Evolutionary conservation across 2,113 vertebrate species (phyloP).

Genomic region (Peucedramus taeniatus): DNA sequence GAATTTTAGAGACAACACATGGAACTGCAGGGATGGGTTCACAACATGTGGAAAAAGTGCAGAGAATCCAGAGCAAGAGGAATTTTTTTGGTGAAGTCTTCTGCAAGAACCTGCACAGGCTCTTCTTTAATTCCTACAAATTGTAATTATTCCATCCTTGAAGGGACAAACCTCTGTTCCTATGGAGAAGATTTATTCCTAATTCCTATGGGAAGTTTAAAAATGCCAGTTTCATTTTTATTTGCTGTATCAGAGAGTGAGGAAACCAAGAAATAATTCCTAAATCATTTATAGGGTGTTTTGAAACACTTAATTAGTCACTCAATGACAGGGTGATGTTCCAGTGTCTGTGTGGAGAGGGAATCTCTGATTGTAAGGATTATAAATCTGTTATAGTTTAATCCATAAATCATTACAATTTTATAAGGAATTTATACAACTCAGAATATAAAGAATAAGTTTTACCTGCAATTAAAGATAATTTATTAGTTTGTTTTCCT

Average conservation of each 20-base stretch:
- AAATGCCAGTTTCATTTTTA: background rate
- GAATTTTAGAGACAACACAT: background rate
- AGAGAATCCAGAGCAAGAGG: background rate
- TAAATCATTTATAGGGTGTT: background rate
- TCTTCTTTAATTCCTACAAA: background rate
- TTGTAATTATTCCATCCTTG: background rate
- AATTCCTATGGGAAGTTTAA: background rate
- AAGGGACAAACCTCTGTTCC: accelerated
- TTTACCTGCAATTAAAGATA: accelerated
- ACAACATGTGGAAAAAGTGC: background rate
- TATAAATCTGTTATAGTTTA: accelerated
- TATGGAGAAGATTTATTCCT: background rate
- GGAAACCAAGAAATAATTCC: background rate
- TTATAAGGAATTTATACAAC: no score
- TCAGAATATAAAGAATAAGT: background rate
- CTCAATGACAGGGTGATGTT: no score
- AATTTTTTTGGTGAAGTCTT: background rate
- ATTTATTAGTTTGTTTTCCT: background rate
- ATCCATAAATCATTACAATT: background rate
- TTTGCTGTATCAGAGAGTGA: background rate
- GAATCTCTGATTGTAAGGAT: background rate
- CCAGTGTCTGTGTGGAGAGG: accelerated
- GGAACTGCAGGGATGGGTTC: background rate
- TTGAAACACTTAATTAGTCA: background rate
- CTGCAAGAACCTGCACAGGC: no score